These are phyloP conservation scores for Galagoides demidoff DNA, from an alignment of 2,797 vertebrate species.

Conservation along the genomic window DNA sequence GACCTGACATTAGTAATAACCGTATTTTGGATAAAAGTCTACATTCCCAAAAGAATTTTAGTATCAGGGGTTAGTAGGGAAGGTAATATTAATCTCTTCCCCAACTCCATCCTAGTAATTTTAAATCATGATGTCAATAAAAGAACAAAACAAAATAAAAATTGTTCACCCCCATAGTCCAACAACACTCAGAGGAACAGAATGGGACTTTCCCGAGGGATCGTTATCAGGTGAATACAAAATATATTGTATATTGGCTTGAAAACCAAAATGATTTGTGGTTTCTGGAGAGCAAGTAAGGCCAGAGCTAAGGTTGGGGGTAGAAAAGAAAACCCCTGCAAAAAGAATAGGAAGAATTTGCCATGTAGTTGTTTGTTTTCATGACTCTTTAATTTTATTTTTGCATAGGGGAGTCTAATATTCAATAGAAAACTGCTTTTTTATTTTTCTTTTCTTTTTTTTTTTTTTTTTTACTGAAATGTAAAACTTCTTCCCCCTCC, in stretches of 20 bases:
- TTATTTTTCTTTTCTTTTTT: not conserved
- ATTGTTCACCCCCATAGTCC: not conserved
- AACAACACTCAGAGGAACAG: not conserved
- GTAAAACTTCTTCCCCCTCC: not conserved
- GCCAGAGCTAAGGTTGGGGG: not conserved
- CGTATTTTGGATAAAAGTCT: not conserved
- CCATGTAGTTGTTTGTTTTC: not conserved
- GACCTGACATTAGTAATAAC: not conserved
- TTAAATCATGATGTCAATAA: not conserved
- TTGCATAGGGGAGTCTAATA: not conserved
- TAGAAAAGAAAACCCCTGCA: not conserved
- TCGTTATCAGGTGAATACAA: not conserved
- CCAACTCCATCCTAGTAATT: not conserved
- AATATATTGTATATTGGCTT: too few species aligned
- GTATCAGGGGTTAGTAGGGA: not conserved
- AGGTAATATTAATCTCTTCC: too few species aligned
- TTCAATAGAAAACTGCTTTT: not conserved
- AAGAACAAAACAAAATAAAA: not conserved
- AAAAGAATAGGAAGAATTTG: not conserved
- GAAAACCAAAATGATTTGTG: not conserved
- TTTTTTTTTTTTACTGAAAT: not conserved
- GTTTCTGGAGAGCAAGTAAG: not conserved
- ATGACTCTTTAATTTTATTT: not conserved
- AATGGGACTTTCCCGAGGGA: too few species aligned
- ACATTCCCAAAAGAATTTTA: not conserved